Evolutionary conservation across 23 tunicate genomes (phyloP), one percentile per base, ranked within the genome.

Genomic region (Oikopleura dioica): DNA sequence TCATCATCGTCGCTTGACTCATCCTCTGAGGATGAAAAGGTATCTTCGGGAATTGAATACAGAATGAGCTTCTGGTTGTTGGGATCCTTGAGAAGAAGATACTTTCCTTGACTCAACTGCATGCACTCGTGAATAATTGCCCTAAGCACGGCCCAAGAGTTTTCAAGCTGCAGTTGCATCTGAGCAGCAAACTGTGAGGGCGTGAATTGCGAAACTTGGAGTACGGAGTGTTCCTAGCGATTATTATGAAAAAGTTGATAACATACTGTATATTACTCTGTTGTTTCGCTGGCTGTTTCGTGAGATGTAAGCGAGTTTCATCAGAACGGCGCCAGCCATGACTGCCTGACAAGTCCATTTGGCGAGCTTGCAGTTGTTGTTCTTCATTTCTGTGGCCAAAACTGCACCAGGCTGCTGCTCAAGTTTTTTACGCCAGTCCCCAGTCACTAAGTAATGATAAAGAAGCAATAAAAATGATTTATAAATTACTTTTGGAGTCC

Each of bases 331-430:
- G 87, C 97, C 97, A 36, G 97, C 94, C 81, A 91, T 76, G 30
- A 91, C 35, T 38, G 97, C 86, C 76, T 87, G 80, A 82, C 82
- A 78, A 1, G 97, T 91, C 97, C 97, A 91, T 55, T 91, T 91
- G 2, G 97, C 97, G 36, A 91, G 72, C 51, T 91, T 91, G 82
- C 82, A 78, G 81, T 91, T 91, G 69, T 91, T 91, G 80, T 91
- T 91, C 78, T 91, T 91, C 76, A 91, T 75, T 55, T 91, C 97
- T 9, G 97, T 91, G 23, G 97, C 97, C 33, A 91, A 79, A 38
- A 91, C 94, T 16, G 94, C 84, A 31, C 97, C 97, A 30, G 92
- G 82, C 76, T 91, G 97, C 2, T 92, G 82, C 58, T 91, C 97
- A 59, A 91, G 51, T 78, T 91, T 91, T 35, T 91, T 79, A 35